These are phyloP conservation scores for Plodia interpunctella DNA, from an alignment of 1,140 invertebrate species.

Conservation along the genomic window DNA sequence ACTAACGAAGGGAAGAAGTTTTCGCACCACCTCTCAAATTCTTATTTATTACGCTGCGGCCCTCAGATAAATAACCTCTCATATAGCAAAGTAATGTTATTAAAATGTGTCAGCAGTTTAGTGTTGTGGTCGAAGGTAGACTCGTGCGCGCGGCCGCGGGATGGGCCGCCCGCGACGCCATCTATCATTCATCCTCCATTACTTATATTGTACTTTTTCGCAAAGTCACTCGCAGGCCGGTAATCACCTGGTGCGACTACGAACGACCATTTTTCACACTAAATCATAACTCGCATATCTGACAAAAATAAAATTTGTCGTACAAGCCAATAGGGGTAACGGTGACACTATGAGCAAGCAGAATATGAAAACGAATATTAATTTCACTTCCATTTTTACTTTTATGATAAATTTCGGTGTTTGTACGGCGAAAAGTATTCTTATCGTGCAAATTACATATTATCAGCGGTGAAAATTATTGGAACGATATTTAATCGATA, in stretches of 20 bases:
- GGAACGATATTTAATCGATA: not conserved
- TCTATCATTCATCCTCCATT: conserved; percentile 77
- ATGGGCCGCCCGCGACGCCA: conserved; percentile 48
- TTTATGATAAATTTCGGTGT: conserved; percentile 13
- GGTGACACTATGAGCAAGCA: conserved; percentile 61
- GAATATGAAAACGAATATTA: conserved; percentile 39
- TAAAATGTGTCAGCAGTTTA: conserved; percentile 76
- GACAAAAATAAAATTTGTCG: conserved; percentile 76
- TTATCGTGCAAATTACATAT: not conserved
- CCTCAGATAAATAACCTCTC: conserved; percentile 72
- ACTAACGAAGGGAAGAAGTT: conserved; percentile 62
- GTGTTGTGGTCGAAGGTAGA: conserved; percentile 37
- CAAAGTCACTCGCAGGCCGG: conserved; percentile 74
- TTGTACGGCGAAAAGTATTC: conserved; percentile 1
- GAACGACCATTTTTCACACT: conserved; percentile 73
- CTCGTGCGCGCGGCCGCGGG: conserved; percentile 28
- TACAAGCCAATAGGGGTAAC: conserved; percentile 73
- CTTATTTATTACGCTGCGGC: conserved; percentile 65
- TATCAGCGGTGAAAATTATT: not conserved
- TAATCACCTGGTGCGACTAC: conserved; percentile 75
- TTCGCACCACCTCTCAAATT: conserved; percentile 63
- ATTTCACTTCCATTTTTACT: conserved; percentile 20
- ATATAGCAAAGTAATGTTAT: conserved; percentile 71
- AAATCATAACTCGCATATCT: conserved; percentile 74
- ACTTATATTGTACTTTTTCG: conserved; percentile 77